Evolutionary conservation across 2,113 vertebrate species (phyloP), one percentile per base, ranked within the genome.

Genomic region (Bagarius yarrelli): DNA sequence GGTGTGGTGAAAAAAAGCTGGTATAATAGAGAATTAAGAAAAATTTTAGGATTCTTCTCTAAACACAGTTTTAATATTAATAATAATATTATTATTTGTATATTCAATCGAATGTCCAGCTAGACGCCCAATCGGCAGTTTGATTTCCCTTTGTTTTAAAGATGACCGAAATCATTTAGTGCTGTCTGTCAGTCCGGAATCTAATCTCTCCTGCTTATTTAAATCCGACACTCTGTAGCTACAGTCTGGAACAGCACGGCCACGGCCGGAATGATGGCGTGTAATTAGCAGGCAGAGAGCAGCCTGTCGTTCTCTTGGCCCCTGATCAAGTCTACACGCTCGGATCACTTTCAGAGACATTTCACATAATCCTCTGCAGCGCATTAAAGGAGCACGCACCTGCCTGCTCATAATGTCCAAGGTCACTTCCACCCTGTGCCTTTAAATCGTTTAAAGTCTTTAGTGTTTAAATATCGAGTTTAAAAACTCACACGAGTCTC

Each of bases 211-310:
- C 36, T 34, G 36, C 56, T 19, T 25, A 18, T 81, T n/a, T 50
- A 18, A 69, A 30, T 16, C 30, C 57, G 55, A 61, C 3, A 52
- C 61, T 77, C 47, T 21, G 66, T 12, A 81, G 56, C 19, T 59
- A 47, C 21, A 32, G 56, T 30, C 71, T 25, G 25, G 32, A 77
- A 83, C n/a, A 66, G 40, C 50, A 14, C 57, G 16, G 27, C 50
- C n/a, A 59, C 34, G 67, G 25, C 72, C 77, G 53, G 40, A 81
- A 80, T n/a, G 32, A 52, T 12, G 50, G 55, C 14, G 56, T 59
- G 81, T 85, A 71, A 86, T 86, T 86, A 81, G 80, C 72, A 83
- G 53, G 79, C 81, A 75, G 75, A 50, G 21, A 56, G 85, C 85
- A 81, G 78, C 69, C 53, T 16, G 82, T 60, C 60, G 75, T 70